Percentiles rank a stretch among this genome's conserved stretches.
Conservation (phyloP, 2,888 invertebrate species). For the Macrophya alboannulata region DNA sequence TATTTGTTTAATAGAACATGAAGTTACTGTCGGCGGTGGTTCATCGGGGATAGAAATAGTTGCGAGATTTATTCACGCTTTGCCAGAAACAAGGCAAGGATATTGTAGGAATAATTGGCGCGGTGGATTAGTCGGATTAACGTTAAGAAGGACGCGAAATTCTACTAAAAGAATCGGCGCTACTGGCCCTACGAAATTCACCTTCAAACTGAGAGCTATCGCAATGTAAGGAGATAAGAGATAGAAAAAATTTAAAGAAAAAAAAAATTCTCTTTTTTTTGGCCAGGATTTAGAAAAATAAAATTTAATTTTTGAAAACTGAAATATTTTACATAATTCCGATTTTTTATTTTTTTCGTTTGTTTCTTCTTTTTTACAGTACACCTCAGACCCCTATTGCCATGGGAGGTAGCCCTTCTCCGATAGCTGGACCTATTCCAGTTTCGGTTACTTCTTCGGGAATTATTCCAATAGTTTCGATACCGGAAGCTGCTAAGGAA, state of each 20-base stretch:
- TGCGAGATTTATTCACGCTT: constrained; percentile 71
- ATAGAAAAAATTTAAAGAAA: not conserved
- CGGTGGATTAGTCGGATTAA: constrained; percentile 70
- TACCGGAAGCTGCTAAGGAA: constrained; percentile 69
- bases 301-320: not conserved
- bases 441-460: constrained; percentile 68
- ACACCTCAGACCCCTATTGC: constrained; percentile 70
- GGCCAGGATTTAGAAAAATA: too few relatives aligned
- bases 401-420: constrained; percentile 69
- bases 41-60: constrained; percentile 69
- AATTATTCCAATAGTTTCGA: constrained; percentile 68
- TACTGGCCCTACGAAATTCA: constrained; percentile 54
- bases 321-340: too few relatives aligned
- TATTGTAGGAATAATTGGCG: constrained; percentile 62
- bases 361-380: constrained; percentile 63
- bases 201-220: constrained; percentile 61
- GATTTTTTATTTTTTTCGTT: not conserved
- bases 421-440: constrained; percentile 69
- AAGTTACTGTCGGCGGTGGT: constrained; percentile 68
- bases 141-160: constrained; percentile 64
- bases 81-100: constrained; percentile 63
- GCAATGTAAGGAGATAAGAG: constrained; percentile 63
- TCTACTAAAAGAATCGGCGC: constrained; percentile 63
- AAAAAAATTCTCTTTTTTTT: too few relatives aligned
- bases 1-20: constrained; percentile 70